Conservation (phyloP, 1,140 invertebrate genomes). For the Nautilus pompilius region DNA sequence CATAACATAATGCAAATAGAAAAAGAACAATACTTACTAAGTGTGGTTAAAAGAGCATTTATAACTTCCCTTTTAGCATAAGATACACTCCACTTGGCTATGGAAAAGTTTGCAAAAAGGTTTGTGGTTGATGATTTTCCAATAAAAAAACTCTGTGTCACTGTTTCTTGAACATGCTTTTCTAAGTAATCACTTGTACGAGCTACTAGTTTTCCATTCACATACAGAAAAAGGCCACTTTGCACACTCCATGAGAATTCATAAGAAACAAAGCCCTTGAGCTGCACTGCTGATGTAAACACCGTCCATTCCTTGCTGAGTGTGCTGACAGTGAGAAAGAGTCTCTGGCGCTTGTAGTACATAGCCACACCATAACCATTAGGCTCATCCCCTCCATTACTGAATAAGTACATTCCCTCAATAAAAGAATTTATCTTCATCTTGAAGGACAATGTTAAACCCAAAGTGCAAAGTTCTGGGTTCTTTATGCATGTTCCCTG, state of each 20-base stretch:
- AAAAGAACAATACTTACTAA: not conserved
- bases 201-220: conserved; percentile 19
- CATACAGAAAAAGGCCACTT: conserved; percentile 22
- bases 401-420: conserved; percentile 34
- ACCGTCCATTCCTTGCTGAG: conserved; percentile 26
- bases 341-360: conserved; percentile 15
- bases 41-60: conserved; percentile 1
- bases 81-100: conserved; percentile 20
- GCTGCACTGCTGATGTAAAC: conserved; percentile 6
- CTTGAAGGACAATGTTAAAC: conserved; percentile 24
- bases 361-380: conserved; percentile 27
- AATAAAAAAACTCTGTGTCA: conserved; percentile 11
- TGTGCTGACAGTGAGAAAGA: conserved; percentile 26
- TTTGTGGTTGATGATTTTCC: conserved; percentile 7
- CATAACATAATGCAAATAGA: too few species aligned
- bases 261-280: conserved; percentile 17
- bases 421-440: conserved; percentile 15
- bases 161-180: conserved; percentile 2
- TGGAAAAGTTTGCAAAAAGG: conserved; percentile 20
- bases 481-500: conserved; percentile 19
- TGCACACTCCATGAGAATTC: conserved; percentile 31
- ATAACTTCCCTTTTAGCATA: conserved; percentile 18
- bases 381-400: conserved; percentile 28
- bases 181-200: conserved; percentile 20
- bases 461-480: conserved; percentile 21